These are phyloP conservation scores for Ptychoptera contaminata DNA, from an alignment of 2,888 invertebrate genomes.

Conservation along the genomic window DNA sequence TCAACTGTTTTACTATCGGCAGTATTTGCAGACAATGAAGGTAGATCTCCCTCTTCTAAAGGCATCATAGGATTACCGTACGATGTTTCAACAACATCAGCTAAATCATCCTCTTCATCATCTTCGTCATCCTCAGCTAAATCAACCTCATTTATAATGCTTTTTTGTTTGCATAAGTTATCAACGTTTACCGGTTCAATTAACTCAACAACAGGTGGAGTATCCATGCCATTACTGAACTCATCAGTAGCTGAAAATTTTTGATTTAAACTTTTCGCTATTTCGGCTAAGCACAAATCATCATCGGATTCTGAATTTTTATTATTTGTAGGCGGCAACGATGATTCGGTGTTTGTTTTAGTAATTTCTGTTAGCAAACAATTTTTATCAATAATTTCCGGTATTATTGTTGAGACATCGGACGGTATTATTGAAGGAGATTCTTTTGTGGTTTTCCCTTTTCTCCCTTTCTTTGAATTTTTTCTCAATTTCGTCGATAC, in stretches of 20 bases:
- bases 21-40: conserved; percentile 17
- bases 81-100: conserved; percentile 19
- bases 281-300: conserved; percentile 28
- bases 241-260: conserved; percentile 12
- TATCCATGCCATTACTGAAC: conserved; percentile 2
- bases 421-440: neutral
- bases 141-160: conserved; percentile 5
- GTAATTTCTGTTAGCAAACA: neutral
- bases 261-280: conserved; percentile 29
- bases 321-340: neutral
- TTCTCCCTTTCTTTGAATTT: neutral
- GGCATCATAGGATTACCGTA: neutral
- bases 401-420: neutral
- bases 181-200: neutral
- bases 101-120: conserved; percentile 25
- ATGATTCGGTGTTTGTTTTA: neutral
- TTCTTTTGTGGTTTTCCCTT: neutral
- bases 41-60: conserved; percentile 4
- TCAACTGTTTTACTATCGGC: no score
- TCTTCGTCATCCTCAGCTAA: conserved; percentile 26
- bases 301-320: conserved; percentile 11
- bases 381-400: neutral
- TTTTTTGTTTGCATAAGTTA: conserved; percentile 15
- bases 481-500: neutral
- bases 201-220: neutral